Evolutionary conservation across 2,888 invertebrate species (phyloP).

Genomic region (Syritta pipiens): DNA sequence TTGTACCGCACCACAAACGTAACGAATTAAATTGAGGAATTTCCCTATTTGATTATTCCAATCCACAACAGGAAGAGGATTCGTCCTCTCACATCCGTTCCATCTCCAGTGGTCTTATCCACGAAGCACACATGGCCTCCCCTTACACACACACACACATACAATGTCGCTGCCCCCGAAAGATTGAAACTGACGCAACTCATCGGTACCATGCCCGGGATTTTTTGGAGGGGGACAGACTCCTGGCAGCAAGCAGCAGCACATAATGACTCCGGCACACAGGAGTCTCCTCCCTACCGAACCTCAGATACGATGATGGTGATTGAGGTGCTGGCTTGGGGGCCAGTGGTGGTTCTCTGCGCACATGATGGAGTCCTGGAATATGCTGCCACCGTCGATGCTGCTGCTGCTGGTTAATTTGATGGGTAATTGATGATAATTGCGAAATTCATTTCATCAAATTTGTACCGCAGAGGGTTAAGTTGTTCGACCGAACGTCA

Average conservation of each 20-base stretch:
- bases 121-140: neutral
- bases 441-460: conserved; percentile 63
- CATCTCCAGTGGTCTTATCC: conserved; percentile 51
- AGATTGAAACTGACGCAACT: conserved; percentile 64
- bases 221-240: conserved; percentile 15
- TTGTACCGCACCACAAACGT: conserved; percentile 56
- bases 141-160: neutral
- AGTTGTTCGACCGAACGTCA: conserved; percentile 42
- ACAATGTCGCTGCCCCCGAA: conserved; percentile 8
- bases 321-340: conserved; percentile 7
- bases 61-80: conserved; percentile 66
- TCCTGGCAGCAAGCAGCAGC: conserved; percentile 49
- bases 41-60: conserved; percentile 68
- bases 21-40: conserved; percentile 69
- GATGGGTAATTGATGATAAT: conserved; percentile 67
- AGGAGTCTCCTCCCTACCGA: conserved; percentile 27
- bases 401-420: conserved; percentile 54
- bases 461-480: conserved; percentile 54
- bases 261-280: conserved; percentile 50
- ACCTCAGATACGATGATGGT: conserved; percentile 14
- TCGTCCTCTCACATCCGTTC: conserved; percentile 55
- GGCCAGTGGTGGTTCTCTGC: neutral
- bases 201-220: conserved; percentile 43
- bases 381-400: conserved; percentile 8
- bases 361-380: conserved; percentile 25